A percentile compares a stretch with the other conserved stretches of the same genome.
phyloP scores from a whole-genome alignment of 2,888 invertebrate genomes.

The Suillia variegata region DNA sequence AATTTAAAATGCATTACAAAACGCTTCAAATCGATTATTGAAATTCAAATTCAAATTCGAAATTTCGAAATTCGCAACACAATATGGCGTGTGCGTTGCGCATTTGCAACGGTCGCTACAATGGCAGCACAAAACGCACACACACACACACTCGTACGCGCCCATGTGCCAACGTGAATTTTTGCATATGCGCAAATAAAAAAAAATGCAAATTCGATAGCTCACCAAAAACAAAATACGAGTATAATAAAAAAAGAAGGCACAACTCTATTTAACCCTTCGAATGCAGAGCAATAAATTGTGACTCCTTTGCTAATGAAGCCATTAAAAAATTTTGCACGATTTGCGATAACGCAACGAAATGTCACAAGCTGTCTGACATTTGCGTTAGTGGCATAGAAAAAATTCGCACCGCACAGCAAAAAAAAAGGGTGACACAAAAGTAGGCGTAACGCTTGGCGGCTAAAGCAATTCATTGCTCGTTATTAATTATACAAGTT shows the following conservation, averaged over 20 bases:
- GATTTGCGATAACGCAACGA: constrained; percentile 43
- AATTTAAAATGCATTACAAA: too few species aligned
- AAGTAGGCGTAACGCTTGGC: constrained; percentile 5
- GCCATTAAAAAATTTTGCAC: constrained; percentile 47
- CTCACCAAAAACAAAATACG: neutral
- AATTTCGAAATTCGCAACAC: neutral
- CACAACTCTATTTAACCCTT: neutral
- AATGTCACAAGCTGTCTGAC: constrained; percentile 5
- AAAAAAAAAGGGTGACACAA: neutral
- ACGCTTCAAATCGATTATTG: neutral
- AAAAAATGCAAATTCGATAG: neutral
- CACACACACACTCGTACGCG: too few species aligned
- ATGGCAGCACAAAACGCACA: neutral
- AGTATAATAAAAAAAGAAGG: neutral
- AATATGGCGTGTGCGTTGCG: neutral
- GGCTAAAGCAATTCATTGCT: neutral
- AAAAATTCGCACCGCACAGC: neutral
- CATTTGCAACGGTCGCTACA: neutral
- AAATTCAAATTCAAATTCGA: neutral
- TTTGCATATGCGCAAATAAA: neutral
- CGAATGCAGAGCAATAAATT: neutral
- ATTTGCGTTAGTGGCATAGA: neutral
- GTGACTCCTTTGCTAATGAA: constrained; percentile 39
- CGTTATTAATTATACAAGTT: neutral
- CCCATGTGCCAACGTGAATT: too few species aligned